Conservation (phyloP, 2,888 invertebrate genomes). For the Pseudolycoriella hygida region DNA sequence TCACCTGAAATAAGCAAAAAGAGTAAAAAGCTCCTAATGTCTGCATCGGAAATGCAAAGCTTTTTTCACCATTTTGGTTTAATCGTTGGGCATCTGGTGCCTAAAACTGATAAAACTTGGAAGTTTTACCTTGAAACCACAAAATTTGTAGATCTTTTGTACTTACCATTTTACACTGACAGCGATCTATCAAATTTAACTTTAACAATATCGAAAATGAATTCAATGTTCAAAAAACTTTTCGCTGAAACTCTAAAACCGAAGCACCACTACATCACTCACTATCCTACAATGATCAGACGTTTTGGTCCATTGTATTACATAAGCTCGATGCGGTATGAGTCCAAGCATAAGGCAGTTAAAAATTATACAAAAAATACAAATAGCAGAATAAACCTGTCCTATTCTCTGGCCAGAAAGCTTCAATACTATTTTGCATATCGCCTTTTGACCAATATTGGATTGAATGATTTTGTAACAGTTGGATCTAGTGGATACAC, state of each 20-base stretch:
- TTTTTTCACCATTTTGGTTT: not conserved
- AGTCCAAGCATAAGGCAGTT: not conserved
- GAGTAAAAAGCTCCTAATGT: constrained; percentile 3
- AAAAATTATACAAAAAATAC: no score
- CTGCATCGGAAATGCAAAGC: constrained; percentile 6
- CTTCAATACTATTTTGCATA: no score
- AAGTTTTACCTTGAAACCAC: not conserved
- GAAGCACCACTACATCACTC: not conserved
- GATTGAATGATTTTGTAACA: no score
- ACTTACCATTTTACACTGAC: no score
- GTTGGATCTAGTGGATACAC: no score
- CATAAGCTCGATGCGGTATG: not conserved
- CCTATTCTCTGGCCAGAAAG: no score
- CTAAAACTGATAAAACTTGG: constrained; percentile 4
- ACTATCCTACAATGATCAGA: not conserved
- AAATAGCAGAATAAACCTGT: no score
- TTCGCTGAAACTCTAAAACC: not conserved
- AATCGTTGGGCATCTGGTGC: constrained; percentile 2
- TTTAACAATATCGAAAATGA: not conserved
- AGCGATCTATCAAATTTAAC: no score
- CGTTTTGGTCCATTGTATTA: not conserved
- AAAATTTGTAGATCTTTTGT: not conserved
- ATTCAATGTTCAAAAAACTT: not conserved
- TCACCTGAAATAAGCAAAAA: constrained; percentile 3
- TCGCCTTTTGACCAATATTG: no score